A percentile compares a stretch with the other conserved stretches of the same genome.
phyloP scores from a whole-genome alignment of 2,888 invertebrate species.

The Griposia aprilina region DNA sequence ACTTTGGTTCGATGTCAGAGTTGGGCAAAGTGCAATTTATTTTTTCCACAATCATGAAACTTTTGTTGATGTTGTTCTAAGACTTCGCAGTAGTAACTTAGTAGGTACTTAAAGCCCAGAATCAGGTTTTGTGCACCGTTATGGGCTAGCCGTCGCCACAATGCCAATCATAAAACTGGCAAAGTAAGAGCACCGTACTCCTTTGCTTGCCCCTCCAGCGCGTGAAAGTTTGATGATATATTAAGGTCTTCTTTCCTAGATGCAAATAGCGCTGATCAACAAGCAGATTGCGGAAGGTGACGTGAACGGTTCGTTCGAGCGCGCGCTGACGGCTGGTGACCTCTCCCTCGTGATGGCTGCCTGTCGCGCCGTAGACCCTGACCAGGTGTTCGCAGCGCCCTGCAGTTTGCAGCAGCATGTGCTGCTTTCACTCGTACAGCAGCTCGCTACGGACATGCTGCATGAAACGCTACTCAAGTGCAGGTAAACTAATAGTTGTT shows the following conservation, averaged over 20 bases:
- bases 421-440: constrained; percentile 97
- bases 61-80: background rate
- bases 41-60: background rate
- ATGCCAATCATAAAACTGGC: background rate
- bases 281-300: constrained; percentile 90
- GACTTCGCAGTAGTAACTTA: background rate
- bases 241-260: constrained; percentile 65
- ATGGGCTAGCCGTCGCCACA: background rate
- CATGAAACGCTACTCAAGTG: constrained; percentile 92
- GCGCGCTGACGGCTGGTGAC: constrained; percentile 96
- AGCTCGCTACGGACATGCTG: constrained; percentile 96
- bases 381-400: constrained; percentile 92
- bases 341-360: constrained; percentile 95
- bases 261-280: constrained; percentile 79
- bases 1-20: background rate
- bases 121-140: background rate
- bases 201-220: background rate
- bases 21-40: background rate
- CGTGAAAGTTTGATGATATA: background rate
- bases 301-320: constrained; percentile 95
- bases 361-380: constrained; percentile 95
- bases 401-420: constrained; percentile 95
- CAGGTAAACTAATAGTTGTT: constrained; percentile 71
- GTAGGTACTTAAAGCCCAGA: background rate
- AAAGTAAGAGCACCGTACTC: background rate